Percentiles rank a stretch among this genome's conserved stretches.
Evolutionary conservation across 2,113 vertebrate genomes (phyloP).

Genomic region (Lepus europaeus): DNA sequence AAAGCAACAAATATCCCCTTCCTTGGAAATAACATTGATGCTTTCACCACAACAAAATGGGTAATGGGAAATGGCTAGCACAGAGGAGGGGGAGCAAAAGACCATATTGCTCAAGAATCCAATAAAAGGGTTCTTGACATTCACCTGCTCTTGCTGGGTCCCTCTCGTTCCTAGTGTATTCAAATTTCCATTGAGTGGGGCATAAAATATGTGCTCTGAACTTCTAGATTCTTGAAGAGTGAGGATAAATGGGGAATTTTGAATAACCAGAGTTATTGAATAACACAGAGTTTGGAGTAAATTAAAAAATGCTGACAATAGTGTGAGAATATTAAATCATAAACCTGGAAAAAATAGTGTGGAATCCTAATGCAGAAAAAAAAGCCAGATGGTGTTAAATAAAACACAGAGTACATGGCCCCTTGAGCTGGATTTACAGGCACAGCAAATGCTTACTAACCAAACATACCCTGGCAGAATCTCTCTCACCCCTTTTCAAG

Average conservation of each 20-base stretch:
- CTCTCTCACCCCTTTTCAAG: not conserved
- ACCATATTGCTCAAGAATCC: slow-evolving; percentile 4
- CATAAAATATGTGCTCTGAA: slow-evolving; percentile 13
- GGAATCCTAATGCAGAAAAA: slow-evolving; percentile 5
- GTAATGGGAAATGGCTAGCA: not conserved
- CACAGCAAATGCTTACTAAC: not conserved
- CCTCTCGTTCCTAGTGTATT: not conserved
- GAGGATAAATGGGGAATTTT: slow-evolving; percentile 15
- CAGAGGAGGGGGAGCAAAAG: not conserved
- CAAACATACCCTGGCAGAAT: not conserved
- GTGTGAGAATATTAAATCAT: slow-evolving; percentile 25
- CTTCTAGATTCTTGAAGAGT: not conserved
- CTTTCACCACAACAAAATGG: slow-evolving; percentile 23
- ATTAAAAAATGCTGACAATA: not conserved
- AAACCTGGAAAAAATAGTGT: not conserved
- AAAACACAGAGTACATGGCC: not conserved
- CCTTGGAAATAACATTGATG: not conserved
- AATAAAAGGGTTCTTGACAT: slow-evolving; percentile 9
- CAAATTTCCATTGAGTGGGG: slow-evolving; percentile 35
- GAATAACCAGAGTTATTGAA: slow-evolving; percentile 1
- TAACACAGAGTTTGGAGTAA: not conserved
- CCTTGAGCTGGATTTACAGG: not conserved
- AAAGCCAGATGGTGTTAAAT: not conserved
- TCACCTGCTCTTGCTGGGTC: not conserved
- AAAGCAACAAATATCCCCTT: not conserved